Percentiles rank a stretch among this genome's conserved stretches.
Conservation (phyloP, 92 coral and sea anemone genomes). For the Porites evermanni region DNA sequence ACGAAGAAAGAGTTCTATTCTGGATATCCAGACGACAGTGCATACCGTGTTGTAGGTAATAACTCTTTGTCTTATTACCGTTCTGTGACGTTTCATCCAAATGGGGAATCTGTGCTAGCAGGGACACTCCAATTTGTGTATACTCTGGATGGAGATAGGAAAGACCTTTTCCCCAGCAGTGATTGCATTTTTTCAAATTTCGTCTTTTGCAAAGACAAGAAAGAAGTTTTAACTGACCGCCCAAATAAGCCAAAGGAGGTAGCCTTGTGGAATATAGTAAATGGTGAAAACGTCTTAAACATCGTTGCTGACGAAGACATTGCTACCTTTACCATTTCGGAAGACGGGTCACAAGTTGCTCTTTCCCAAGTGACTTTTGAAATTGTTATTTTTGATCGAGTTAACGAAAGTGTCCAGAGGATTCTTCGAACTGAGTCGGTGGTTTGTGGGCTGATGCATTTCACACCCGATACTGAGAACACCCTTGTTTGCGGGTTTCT, state of each 20-base stretch:
- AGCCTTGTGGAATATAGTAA: constrained; percentile 11
- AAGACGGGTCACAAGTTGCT: too few species aligned
- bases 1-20: too few species aligned
- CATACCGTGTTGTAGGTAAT: background rate
- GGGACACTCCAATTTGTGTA: too few species aligned
- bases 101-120: too few species aligned
- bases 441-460: constrained; percentile 7
- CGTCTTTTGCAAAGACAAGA: background rate
- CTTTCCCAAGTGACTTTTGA: too few species aligned
- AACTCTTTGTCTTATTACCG: too few species aligned
- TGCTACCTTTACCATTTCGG: too few species aligned
- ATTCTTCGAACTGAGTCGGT: rapidly evolving
- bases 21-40: background rate
- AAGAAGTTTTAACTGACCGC: constrained; percentile 5
- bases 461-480: background rate
- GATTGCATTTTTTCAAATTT: background rate
- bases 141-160: too few species aligned
- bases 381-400: too few species aligned
- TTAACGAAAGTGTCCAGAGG: too few species aligned
- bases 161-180: too few species aligned
- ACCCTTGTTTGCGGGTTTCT: background rate
- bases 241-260: background rate
- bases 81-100: too few species aligned
- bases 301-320: background rate
- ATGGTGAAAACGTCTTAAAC: background rate